Evolutionary conservation across 1,140 invertebrate genomes (phyloP), one percentile per base, ranked within the genome.

Genomic region (Zaprionus vittiger): DNA sequence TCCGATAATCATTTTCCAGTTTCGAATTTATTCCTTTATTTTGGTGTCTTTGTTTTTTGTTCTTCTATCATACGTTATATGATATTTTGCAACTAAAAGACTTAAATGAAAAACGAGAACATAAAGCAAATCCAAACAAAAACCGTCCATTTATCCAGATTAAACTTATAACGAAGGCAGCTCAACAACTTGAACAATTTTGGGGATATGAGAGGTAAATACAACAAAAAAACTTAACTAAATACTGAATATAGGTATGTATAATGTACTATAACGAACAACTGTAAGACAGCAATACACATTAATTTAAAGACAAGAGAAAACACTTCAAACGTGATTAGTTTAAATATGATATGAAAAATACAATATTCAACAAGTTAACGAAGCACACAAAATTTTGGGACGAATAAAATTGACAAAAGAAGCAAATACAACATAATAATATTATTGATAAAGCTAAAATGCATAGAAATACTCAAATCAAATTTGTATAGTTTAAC

Each of bases 61-160:
- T 17, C 57, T 66, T 67, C 41, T 24, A 56, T 72, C 60, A 77
- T 56, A 66, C 59, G 61, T 63, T 84, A 82, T 73, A 81, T 79
- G 82, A 85, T 85, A 81, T 80, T 82, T 86, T 86, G 83, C 61
- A 86, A 86, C 80, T 82, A 86, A 86, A 86, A 86, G 83, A 86
- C 83, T 86, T 80, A 63, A 60, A 14, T 7, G 26, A 71, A 52
- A 77, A 70, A 83, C 73, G 78, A 78, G 62, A 66, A 83, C 73
- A 80, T 73, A 80, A 86, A 77, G 79, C 79, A 82, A 86, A 82
- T 80, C 66, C 86, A 85, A 85, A 77, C 77, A 68, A 71, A 61
- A 87, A 89, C 84, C 84, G 84, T 87, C 84, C 84, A 87, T 87
- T 89, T 83, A 81, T 80, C 83, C 82, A 85, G 75, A 72, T 81